These are phyloP conservation scores for Podarcis lilfordi DNA, from an alignment of 2,797 vertebrate genomes.

Conservation along the genomic window DNA sequence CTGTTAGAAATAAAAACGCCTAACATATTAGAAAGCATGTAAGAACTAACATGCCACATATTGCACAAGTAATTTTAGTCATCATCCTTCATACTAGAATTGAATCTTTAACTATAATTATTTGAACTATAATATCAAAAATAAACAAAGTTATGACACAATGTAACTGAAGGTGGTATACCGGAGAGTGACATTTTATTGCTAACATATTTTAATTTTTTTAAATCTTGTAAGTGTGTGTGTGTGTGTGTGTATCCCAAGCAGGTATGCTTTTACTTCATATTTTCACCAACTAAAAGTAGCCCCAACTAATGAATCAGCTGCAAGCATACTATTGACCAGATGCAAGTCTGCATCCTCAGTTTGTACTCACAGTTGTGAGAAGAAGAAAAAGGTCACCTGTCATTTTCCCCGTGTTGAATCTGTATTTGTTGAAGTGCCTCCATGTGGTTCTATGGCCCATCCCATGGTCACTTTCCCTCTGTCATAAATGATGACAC, in stretches of 20 bases:
- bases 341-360: background rate
- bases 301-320: background rate
- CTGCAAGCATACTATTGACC: too few relatives aligned
- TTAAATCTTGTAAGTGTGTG: too few relatives aligned
- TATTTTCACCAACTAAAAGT: background rate
- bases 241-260: background rate
- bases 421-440: background rate
- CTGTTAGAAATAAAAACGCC: background rate
- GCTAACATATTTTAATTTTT: background rate
- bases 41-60: conserved; percentile 39
- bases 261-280: background rate
- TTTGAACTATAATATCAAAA: conserved; percentile 39
- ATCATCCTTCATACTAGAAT: conserved; percentile 62
- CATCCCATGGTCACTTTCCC: too few relatives aligned
- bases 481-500: background rate
- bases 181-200: background rate
- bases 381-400: background rate
- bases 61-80: conserved; percentile 65
- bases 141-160: background rate
- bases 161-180: background rate
- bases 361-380: background rate
- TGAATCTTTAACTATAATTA: conserved; percentile 65
- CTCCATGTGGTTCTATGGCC: too few relatives aligned
- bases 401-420: background rate
- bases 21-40: background rate